phyloP scores from a whole-genome alignment of 2,113 vertebrate genomes.

The Aldabrachelys gigantea region DNA sequence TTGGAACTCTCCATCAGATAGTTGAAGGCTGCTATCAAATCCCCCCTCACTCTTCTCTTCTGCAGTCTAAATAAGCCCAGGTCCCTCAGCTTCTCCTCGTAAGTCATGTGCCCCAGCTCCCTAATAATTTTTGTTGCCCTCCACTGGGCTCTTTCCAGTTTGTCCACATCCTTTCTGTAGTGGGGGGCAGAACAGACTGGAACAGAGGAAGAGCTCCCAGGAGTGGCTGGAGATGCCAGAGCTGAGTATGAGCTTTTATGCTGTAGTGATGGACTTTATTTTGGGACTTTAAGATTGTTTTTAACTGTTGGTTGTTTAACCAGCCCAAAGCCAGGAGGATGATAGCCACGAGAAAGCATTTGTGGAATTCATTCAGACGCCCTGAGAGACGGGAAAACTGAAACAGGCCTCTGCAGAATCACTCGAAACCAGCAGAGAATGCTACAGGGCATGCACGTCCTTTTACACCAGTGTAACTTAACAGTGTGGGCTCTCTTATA shows the following conservation, averaged over 20 bases:
- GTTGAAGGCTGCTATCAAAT: no score
- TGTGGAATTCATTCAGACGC: background rate
- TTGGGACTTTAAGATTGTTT: background rate
- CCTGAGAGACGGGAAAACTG: background rate
- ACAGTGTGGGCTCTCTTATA: background rate
- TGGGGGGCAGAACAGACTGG: background rate
- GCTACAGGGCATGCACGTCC: background rate
- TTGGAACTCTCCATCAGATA: no score
- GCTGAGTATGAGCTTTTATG: background rate
- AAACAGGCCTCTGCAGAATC: background rate
- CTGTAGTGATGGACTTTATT: background rate
- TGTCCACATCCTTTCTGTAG: no score
- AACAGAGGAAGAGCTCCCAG: background rate
- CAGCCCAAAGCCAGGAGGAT: background rate
- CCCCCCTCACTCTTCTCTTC: no score
- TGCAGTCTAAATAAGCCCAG: no score
- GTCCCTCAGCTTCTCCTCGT: no score
- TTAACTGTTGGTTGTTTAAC: background rate
- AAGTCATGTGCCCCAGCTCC: no score
- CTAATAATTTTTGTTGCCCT: no score
- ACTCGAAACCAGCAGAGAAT: background rate
- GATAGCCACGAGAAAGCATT: background rate
- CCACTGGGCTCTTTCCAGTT: no score
- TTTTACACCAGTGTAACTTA: background rate
- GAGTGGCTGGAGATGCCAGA: background rate